Evolutionary conservation across 2,888 invertebrate genomes (phyloP).

Genomic region (Amaurobius ferox): DNA sequence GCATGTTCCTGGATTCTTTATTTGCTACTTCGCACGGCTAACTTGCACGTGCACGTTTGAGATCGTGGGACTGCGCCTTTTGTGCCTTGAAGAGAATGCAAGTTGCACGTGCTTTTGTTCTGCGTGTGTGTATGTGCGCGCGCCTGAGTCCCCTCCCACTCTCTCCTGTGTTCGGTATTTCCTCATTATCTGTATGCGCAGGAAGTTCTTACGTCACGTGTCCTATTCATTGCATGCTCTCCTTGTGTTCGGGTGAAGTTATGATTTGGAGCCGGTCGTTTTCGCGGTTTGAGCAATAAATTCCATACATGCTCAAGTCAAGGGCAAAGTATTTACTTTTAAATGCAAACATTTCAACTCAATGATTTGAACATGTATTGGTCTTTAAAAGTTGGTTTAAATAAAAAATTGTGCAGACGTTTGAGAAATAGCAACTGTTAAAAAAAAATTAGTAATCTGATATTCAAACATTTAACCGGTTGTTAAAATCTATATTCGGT

Average conservation of each 20-base stretch:
- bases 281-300: neutral
- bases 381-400: no score
- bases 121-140: slow-evolving; percentile 3
- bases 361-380: neutral
- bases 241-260: neutral
- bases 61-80: neutral
- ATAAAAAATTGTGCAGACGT: no score
- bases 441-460: no score
- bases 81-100: neutral
- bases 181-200: slow-evolving; percentile 59
- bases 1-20: neutral
- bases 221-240: slow-evolving; percentile 7
- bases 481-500: no score
- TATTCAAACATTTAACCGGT: no score
- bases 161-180: slow-evolving; percentile 22
- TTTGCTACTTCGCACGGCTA: slow-evolving; percentile 28
- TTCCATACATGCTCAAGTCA: neutral
- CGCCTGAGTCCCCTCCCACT: neutral
- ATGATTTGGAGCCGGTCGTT: neutral
- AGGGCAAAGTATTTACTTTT: neutral
- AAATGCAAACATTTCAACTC: neutral
- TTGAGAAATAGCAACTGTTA: no score
- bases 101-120: slow-evolving; percentile 29
- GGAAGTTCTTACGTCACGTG: slow-evolving; percentile 47
- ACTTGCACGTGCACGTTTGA: slow-evolving; percentile 40